These are phyloP conservation scores for Macquaria australasica DNA, from an alignment of 2,113 vertebrate genomes.

Conservation along the genomic window DNA sequence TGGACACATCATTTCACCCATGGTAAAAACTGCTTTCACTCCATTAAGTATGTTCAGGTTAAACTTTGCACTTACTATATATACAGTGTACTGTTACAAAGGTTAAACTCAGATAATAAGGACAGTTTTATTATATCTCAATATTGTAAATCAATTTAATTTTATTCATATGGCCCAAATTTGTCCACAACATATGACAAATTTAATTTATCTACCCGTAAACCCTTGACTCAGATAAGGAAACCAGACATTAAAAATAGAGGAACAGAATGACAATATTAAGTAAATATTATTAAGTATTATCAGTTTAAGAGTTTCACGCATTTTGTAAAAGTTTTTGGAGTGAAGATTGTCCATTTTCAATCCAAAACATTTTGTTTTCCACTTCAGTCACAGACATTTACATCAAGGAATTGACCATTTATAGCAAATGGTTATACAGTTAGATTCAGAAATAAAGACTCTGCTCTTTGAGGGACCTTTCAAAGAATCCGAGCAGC, in stretches of 20 bases:
- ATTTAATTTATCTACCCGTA: neutral
- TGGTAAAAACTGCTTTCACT: slow-evolving; percentile 2
- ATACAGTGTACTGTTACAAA: neutral
- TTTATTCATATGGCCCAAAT: neutral
- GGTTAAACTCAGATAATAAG: neutral
- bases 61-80: neutral
- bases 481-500: neutral
- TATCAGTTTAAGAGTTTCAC: neutral
- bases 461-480: neutral
- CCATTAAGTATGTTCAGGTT: neutral
- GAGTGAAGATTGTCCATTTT: neutral
- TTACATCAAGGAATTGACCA: neutral
- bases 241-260: neutral
- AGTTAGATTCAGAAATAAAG: neutral
- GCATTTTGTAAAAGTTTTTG: neutral
- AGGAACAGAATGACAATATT: neutral
- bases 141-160: neutral
- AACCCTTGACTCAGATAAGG: neutral
- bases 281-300: neutral
- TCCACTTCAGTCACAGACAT: neutral
- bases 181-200: neutral
- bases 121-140: neutral
- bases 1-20: slow-evolving; percentile 23
- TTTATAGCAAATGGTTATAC: neutral
- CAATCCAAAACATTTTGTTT: neutral